Evolutionary conservation across 1,140 invertebrate genomes (phyloP), one percentile per base, ranked within the genome.

Genomic region (Trichogramma pretiosum): DNA sequence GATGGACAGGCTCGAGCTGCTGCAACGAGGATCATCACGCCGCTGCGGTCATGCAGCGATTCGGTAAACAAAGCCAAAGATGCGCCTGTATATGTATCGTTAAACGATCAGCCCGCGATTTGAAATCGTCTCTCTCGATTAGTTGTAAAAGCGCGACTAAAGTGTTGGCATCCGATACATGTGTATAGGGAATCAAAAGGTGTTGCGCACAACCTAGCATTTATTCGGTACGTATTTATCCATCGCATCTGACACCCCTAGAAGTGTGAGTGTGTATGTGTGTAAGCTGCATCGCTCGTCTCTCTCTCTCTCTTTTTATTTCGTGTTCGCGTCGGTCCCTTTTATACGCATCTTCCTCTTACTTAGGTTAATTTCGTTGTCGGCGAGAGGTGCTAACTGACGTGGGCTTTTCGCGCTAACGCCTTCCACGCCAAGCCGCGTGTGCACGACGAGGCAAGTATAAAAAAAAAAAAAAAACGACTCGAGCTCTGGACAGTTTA

Each of bases 131-230:
- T n/a, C n/a, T n/a, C n/a, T n/a, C n/a, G n/a, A n/a, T n/a, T n/a
- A n/a, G n/a, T n/a, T n/a, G n/a, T n/a, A n/a, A n/a, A n/a, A n/a
- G n/a, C n/a, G n/a, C n/a, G n/a, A n/a, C n/a, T n/a, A n/a, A n/a
- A n/a, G n/a, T n/a, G n/a, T n/a, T n/a, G n/a, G n/a, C n/a, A n/a
- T n/a, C n/a, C n/a, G n/a, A n/a, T n/a, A n/a, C n/a, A n/a, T n/a
- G n/a, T n/a, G n/a, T n/a, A n/a, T n/a, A n/a, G n/a, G n/a, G n/a
- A n/a, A n/a, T n/a, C n/a, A n/a, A n/a, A n/a, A n/a, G n/a, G n/a
- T n/a, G n/a, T 9, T 60, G 58, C 54, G 53, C 53, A 49, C 54
- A 57, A 55, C 51, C 56, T 55, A 62, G 26, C 56, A 58, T 56
- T 52, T 49, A 50, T n/a, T n/a, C n/a, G n/a, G n/a, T n/a, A n/a